Base-by-base conservation (phyloP, 2,888 invertebrate genomes). In the Ormyrus nitidulus region DNA sequence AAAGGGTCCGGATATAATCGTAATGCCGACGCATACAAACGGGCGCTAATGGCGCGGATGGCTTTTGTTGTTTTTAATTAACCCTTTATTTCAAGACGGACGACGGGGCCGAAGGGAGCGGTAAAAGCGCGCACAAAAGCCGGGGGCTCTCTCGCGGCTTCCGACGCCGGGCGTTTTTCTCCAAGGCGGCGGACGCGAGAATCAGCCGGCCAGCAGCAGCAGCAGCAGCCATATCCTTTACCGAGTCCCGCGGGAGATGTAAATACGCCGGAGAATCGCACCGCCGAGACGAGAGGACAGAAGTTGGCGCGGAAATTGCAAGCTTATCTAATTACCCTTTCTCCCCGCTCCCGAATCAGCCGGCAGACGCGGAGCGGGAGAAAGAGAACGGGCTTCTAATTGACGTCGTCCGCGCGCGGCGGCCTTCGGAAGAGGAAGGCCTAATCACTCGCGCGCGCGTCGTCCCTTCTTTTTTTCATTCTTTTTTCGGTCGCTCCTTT, bases 41-140 rank as follows among this genome's bases (percentile, higher is more conserved):
- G 88, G 88, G 87, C 89, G 90, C 89, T 90, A 90, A 90, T 90
- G 87, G 89, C 87, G 85, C 84, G 88, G 87, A 89, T 89, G 86
- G 90, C 90, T 90, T 90, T 90, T 90, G 90, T 90, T 90, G 88
- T 90, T 90, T 90, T 90, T 90, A 90, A 90, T 90, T 90, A 90
- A 90, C 90, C 90, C 90, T 90, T 90, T 90, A 89, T 90, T 90
- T 88, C 86, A 78, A 72, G 75, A 74, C 66, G 79, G 56, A 64
- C 48, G 51, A 59, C 70, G 74, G 49, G 88, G 84, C 86, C 86
- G 83, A 84, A 84, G 86, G 86, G 87, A 86, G 83, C 85, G 85
- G 86, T 86, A 88, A 88, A 86, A 84, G 87, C 81, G 87, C 81
- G 81, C 81, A 54, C 61, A 49, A 61, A 68, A 46, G 68, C 34